Conservation (phyloP, 2,113 vertebrate genomes). For the Stercorarius parasiticus region DNA sequence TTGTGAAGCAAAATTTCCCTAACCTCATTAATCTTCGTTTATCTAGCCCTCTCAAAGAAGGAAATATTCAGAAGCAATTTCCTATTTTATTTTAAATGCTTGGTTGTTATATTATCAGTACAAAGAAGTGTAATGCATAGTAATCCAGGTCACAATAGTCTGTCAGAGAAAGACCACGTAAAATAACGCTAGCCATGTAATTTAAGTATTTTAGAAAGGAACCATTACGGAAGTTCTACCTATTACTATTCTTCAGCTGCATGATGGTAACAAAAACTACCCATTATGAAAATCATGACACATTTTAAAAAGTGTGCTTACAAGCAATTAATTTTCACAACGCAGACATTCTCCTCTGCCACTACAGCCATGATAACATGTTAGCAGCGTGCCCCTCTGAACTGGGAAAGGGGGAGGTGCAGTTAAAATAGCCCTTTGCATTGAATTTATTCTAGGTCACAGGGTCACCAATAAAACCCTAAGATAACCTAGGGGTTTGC, state of each 20-base stretch:
- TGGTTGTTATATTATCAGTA: background rate
- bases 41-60: conserved; percentile 13
- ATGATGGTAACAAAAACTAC: background rate
- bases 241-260: background rate
- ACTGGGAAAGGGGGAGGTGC: background rate
- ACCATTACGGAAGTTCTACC: background rate
- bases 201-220: background rate
- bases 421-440: background rate
- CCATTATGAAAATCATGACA: background rate
- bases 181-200: background rate
- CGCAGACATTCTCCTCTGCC: background rate
- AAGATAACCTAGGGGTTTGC: background rate
- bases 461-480: background rate
- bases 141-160: background rate
- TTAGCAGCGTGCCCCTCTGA: background rate
- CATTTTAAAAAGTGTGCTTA: background rate
- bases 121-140: background rate
- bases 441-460: conserved; percentile 2
- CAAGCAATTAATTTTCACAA: background rate
- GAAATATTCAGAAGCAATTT: conserved; percentile 28
- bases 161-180: background rate
- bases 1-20: conserved; percentile 19
- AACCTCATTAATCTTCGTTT: conserved; percentile 48
- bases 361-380: background rate
- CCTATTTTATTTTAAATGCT: conserved; percentile 16